phyloP scores from a whole-genome alignment of 2,888 invertebrate genomes.

The Thalpophila matura region DNA sequence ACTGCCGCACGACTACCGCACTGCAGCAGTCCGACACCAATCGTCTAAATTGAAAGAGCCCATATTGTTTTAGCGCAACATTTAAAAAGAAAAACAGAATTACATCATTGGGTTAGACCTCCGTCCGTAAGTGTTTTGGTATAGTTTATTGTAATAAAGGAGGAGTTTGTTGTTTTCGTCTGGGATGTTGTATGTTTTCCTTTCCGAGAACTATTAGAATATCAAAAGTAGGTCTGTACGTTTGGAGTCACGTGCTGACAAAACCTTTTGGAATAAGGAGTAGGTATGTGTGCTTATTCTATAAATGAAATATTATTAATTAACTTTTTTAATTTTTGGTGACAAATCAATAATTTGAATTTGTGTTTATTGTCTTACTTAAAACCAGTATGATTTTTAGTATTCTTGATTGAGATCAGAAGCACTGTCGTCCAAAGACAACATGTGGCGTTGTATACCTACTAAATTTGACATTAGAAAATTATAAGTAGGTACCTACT shows the following conservation, averaged over 20 bases:
- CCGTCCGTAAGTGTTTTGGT: neutral
- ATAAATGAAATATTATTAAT: neutral
- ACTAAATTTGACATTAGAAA: too few species aligned
- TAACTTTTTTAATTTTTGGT: neutral
- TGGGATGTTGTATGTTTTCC: slow-evolving; percentile 24
- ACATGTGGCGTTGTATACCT: too few species aligned
- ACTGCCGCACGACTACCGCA: too few species aligned
- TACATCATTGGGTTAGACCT: neutral
- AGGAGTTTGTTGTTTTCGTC: slow-evolving; percentile 16
- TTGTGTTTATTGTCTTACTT: too few species aligned
- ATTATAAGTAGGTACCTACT: too few species aligned
- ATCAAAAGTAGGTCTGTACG: neutral
- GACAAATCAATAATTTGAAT: too few species aligned
- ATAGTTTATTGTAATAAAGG: neutral
- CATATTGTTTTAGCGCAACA: neutral
- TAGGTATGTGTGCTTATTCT: neutral
- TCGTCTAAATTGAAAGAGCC: too few species aligned
- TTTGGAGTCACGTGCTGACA: slow-evolving; percentile 9
- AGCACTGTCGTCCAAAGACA: too few species aligned
- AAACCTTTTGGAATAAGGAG: neutral
- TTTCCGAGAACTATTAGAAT: slow-evolving; percentile 15
- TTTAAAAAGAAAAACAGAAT: neutral
- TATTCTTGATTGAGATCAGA: too few species aligned
- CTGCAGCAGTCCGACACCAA: too few species aligned
- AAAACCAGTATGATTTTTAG: too few species aligned